Evolutionary conservation across 2,113 vertebrate species (phyloP).

Genomic region (Sylvilagus bachmani): DNA sequence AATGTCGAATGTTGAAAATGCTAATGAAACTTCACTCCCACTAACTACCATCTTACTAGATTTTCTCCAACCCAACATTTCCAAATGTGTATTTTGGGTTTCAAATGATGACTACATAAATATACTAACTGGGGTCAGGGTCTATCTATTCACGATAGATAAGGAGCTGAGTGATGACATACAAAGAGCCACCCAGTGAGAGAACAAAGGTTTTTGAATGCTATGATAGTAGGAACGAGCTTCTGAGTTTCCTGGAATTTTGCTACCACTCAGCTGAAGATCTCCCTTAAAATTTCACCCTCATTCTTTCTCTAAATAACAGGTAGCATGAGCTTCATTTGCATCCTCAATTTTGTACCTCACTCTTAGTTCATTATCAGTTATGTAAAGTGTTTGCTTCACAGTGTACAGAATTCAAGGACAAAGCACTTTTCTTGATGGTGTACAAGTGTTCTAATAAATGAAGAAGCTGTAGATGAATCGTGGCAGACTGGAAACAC

Average conservation of each 20-base stretch:
- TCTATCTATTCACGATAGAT: neutral
- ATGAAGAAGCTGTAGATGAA: neutral
- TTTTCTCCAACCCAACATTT: conserved; percentile 48
- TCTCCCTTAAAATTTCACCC: conserved; percentile 18
- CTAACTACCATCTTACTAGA: neutral
- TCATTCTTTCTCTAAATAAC: neutral
- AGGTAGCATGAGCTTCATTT: neutral
- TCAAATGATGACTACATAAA: neutral
- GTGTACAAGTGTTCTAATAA: neutral
- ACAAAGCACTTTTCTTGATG: neutral
- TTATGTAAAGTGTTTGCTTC: neutral
- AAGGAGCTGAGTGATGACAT: neutral
- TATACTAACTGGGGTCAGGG: neutral
- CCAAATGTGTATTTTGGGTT: neutral
- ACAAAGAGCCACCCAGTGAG: neutral
- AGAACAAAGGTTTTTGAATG: neutral
- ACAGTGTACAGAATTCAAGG: neutral
- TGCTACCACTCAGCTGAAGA: neutral
- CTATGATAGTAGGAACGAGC: neutral
- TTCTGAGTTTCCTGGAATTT: neutral
- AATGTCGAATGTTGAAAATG: neutral
- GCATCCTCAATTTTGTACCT: conserved; percentile 1
- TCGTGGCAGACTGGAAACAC: neutral
- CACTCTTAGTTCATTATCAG: conserved; percentile 22
- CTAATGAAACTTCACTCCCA: neutral